phyloP scores from a whole-genome alignment of 2,888 invertebrate species.

The Arge pagana region DNA sequence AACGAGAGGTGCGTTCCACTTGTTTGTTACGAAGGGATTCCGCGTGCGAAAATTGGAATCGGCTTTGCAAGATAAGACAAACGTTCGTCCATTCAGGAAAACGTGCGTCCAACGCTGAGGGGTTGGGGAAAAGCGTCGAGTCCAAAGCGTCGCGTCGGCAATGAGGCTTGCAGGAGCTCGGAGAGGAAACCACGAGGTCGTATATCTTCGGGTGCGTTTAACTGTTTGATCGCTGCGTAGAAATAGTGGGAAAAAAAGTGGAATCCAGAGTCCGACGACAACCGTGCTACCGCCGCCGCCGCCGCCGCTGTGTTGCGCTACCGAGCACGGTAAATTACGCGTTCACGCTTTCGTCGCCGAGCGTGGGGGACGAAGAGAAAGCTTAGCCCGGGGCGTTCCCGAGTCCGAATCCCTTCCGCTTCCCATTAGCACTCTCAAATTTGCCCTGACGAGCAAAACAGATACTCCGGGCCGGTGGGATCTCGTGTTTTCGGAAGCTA shows the following conservation, averaged over 20 bases:
- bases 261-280: background rate
- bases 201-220: conserved; percentile 51
- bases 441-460: conserved; percentile 26
- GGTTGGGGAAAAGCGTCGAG: too few species aligned
- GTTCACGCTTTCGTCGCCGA: background rate
- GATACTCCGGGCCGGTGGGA: too few species aligned
- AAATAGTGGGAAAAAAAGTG: background rate
- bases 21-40: too few species aligned
- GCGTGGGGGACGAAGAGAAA: background rate
- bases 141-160: conserved; percentile 51
- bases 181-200: conserved; percentile 36
- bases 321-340: conserved; percentile 1
- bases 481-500: too few species aligned
- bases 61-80: too few species aligned
- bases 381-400: conserved; percentile 15
- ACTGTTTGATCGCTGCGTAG: conserved; percentile 45
- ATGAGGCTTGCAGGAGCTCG: conserved; percentile 51
- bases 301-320: background rate
- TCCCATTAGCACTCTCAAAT: conserved; percentile 30
- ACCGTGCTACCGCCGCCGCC: conserved; percentile 21
- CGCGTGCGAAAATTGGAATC: too few species aligned
- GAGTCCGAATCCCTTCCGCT: conserved; percentile 29
- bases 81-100: too few species aligned
- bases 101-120: too few species aligned
- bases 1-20: too few species aligned